Percentiles rank a stretch among this genome's conserved stretches.
Conservation (phyloP, 2,113 vertebrate genomes). For the Poicephalus meyeri region DNA sequence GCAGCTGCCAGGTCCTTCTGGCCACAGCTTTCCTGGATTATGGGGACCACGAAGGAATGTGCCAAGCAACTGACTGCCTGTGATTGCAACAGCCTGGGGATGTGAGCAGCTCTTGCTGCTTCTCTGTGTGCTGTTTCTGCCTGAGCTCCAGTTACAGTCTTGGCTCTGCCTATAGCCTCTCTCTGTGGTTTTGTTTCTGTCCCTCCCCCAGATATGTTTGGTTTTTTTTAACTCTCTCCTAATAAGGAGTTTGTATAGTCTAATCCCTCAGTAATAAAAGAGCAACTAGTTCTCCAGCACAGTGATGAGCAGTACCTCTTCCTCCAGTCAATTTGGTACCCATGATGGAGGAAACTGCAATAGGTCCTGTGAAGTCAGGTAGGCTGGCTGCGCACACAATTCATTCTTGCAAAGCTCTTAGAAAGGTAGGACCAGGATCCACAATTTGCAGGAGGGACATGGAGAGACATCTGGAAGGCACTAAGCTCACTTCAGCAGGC, state of each 20-base stretch:
- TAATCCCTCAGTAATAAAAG: background rate
- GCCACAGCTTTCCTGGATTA: background rate
- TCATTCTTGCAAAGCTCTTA: background rate
- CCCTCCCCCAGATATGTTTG: background rate
- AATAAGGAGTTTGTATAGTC: background rate
- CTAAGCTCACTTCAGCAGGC: background rate
- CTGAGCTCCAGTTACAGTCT: background rate
- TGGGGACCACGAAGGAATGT: background rate
- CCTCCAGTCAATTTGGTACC: background rate
- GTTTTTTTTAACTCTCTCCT: background rate
- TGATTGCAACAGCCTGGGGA: background rate
- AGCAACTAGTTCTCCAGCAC: background rate
- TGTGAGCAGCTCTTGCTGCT: background rate
- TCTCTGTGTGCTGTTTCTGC: background rate
- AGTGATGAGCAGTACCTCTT: background rate
- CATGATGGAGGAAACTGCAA: fast-evolving
- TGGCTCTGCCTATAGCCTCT: background rate
- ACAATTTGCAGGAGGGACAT: background rate
- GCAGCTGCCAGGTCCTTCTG: background rate
- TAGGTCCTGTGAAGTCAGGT: background rate
- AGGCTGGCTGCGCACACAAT: background rate
- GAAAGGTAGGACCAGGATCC: background rate
- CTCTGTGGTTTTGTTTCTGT: background rate
- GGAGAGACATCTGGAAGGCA: background rate
- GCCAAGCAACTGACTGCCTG: background rate